Evolutionary conservation across 2,888 invertebrate species (phyloP).

Genomic region (Yponomeuta cagnagella): DNA sequence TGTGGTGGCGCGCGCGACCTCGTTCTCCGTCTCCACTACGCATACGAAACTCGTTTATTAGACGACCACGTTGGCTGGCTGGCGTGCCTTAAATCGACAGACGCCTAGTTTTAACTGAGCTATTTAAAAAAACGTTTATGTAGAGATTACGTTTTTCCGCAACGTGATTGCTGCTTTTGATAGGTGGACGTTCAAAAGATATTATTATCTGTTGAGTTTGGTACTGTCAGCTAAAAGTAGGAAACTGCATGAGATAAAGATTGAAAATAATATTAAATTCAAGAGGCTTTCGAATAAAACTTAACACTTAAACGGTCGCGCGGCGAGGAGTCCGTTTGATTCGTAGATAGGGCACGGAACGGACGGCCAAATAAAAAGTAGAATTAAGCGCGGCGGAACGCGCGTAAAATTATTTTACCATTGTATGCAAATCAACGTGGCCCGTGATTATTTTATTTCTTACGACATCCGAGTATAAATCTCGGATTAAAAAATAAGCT

Average conservation of each 20-base stretch:
- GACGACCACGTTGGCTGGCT: conserved; percentile 7
- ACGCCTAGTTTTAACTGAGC: background rate
- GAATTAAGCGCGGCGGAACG: conserved; percentile 73
- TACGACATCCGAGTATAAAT: conserved; percentile 71
- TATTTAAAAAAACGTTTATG: background rate
- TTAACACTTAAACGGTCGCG: conserved; percentile 66
- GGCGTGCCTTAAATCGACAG: background rate
- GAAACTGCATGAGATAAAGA: background rate
- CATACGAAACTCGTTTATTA: conserved; percentile 15
- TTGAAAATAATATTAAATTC: background rate
- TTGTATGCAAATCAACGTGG: conserved; percentile 72
- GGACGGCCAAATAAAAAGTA: conserved; percentile 72
- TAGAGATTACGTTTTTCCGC: background rate
- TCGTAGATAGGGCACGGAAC: conserved; percentile 72
- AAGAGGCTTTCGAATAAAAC: conserved; percentile 50
- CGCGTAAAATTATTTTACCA: conserved; percentile 77
- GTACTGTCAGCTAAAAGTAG: background rate
- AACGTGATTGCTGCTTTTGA: too few species aligned
- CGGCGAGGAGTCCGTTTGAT: conserved; percentile 62
- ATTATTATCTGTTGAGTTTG: too few species aligned
- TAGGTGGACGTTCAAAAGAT: too few species aligned
- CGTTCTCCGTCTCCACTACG: conserved; percentile 21
- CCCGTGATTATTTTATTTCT: conserved; percentile 76
- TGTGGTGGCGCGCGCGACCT: conserved; percentile 23
- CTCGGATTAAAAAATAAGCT: conserved; percentile 58